Conservation (phyloP, 2,797 vertebrate species). For the Anomalospiza imberbis region DNA sequence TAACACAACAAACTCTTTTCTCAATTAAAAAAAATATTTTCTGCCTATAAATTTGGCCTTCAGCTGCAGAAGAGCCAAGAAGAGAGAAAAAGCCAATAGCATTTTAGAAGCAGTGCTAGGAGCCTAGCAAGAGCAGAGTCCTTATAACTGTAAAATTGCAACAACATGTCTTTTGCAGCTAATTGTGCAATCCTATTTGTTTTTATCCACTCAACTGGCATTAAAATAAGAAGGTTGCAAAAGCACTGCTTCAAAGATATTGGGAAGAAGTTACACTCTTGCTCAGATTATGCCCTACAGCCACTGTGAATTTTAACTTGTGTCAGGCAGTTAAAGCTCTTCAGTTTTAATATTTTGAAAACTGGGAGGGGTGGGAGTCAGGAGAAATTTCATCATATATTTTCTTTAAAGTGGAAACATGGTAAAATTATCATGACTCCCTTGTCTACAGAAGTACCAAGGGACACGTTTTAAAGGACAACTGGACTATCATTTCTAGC, state of each 20-base stretch:
- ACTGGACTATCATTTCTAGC: background rate
- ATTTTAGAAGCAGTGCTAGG: background rate
- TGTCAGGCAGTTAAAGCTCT: background rate
- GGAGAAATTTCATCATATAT: background rate
- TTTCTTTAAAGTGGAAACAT: background rate
- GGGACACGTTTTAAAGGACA: background rate
- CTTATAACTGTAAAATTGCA: background rate
- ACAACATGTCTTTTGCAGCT: background rate
- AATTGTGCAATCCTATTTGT: background rate
- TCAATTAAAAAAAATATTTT: background rate
- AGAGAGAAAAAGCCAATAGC: background rate
- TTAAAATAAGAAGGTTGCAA: background rate
- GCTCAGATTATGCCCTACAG: background rate
- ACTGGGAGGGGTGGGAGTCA: background rate
- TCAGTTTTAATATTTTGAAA: background rate
- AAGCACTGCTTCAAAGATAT: background rate
- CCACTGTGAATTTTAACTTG: background rate
- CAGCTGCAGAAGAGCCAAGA: background rate
- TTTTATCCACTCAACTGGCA: background rate
- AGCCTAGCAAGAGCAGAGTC: accelerated
- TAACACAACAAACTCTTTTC: background rate
- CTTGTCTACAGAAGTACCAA: background rate
- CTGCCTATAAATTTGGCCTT: background rate
- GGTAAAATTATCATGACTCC: background rate
- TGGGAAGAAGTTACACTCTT: background rate